phyloP scores from a whole-genome alignment of 1,140 invertebrate species.

The Teleogryllus occipitalis region DNA sequence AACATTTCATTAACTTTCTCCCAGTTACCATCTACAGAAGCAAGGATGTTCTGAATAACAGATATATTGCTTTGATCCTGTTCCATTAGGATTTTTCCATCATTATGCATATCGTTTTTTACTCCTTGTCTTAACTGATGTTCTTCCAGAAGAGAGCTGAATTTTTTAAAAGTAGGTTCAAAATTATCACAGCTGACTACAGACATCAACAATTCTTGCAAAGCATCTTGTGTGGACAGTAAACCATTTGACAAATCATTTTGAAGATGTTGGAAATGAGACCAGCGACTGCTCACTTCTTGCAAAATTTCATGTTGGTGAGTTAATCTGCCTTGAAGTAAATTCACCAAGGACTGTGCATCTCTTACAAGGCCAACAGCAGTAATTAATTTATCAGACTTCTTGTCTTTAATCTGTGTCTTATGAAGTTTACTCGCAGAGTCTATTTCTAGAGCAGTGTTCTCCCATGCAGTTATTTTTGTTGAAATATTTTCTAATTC shows the following conservation, averaged over 20 bases:
- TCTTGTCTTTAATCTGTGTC: constrained; percentile 54
- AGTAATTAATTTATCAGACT: constrained; percentile 55
- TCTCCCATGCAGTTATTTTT: constrained; percentile 60
- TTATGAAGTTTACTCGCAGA: constrained; percentile 44
- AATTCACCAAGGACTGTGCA: constrained; percentile 56
- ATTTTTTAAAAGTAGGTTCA: constrained; percentile 48
- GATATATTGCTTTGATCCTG: constrained; percentile 70
- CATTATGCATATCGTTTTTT: constrained; percentile 53
- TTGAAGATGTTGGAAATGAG: constrained; percentile 30
- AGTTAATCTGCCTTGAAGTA: constrained; percentile 52
- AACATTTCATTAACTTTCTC: constrained; percentile 66
- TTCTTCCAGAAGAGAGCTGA: constrained; percentile 40
- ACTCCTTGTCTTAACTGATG: constrained; percentile 40
- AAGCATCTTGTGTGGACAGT: constrained; percentile 25
- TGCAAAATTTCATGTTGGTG: constrained; percentile 56
- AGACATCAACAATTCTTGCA: constrained; percentile 27
- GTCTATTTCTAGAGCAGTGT: constrained; percentile 57
- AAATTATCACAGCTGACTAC: constrained; percentile 43
- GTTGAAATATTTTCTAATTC: constrained; percentile 51
- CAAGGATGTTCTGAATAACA: constrained; percentile 65
- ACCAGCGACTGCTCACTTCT: constrained; percentile 36
- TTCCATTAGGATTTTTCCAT: constrained; percentile 67
- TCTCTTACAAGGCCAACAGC: constrained; percentile 59
- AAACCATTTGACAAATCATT: constrained; percentile 29
- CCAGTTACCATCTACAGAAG: constrained; percentile 67